Evolutionary conservation across 2,797 vertebrate genomes (phyloP), one percentile per base, ranked within the genome.

Genomic region (Hippocampus kuda): DNA sequence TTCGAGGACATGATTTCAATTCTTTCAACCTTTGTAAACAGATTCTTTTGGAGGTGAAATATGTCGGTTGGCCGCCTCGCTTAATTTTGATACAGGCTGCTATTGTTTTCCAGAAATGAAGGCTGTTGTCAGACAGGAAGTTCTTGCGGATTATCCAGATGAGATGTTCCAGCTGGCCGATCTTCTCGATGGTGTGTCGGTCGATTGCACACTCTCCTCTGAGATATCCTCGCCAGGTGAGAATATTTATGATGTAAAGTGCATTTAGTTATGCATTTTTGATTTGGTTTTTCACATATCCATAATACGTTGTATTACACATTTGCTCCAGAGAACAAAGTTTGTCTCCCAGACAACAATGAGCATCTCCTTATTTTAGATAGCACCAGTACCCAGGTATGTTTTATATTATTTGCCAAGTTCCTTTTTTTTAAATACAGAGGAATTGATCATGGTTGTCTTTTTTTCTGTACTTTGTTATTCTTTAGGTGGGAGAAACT

Each of bases 131-230:
- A 88, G 82, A 82, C 76, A 86, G 51, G 91, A 91, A 68, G 77
- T 85, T 74, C 79, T 86, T 42, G 89, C 92, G 69, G 91, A 93
- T 72, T 89, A 89, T 75, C 88, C 88, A 54, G 68, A 88, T 78
- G 86, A 91, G 75, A 87, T 90, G 88, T 81, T 91, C 75, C 89
- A 81, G 71, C 77, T 92, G 86, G 90, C 91, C 72, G 85, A 91
- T 86, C 82, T 85, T 48, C 84, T 90, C 44, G 84, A 90, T 75
- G 90, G 88, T 65, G 79, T 91, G 76, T 91, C 92, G 38, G 88
- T 90, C 68, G 90, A 92, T 83, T 88, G 85, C 79, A 71, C 88
- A 64, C 67, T 87, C 68, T 83, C 85, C 75, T 77, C 82, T 72
- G 79, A 87, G 11, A 72, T 60, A 73, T 73, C 67, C 51, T 88